Conservation (phyloP, 1,140 invertebrate species). For the Drosophila carrolli region DNA sequence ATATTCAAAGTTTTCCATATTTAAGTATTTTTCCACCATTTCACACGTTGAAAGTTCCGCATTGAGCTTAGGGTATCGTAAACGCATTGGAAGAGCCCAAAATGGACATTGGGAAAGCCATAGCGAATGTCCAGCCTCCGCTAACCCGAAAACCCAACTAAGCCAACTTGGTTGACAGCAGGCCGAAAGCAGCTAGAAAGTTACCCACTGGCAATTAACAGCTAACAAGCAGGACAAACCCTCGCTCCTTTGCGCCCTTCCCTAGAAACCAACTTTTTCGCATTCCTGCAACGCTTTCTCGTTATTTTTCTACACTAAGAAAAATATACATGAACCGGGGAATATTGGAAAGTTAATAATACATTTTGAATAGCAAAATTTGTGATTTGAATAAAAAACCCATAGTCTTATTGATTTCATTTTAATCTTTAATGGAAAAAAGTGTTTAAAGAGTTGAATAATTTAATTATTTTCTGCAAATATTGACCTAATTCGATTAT, state of each 20-base stretch:
- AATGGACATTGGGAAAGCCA: slow-evolving; percentile 14
- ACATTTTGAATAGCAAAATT: too few species aligned
- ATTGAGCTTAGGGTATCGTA: not conserved
- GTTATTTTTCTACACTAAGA: slow-evolving; percentile 2
- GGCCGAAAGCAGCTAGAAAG: slow-evolving; percentile 20
- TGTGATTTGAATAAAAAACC: too few species aligned
- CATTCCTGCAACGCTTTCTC: not conserved
- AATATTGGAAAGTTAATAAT: too few species aligned
- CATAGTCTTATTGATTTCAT: too few species aligned
- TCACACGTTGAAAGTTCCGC: too few species aligned
- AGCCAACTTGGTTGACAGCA: slow-evolving; percentile 22
- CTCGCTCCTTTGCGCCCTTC: not conserved
- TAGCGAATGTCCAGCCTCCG: not conserved
- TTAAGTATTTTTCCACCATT: too few species aligned
- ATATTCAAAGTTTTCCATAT: too few species aligned
- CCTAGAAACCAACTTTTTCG: slow-evolving; percentile 3
- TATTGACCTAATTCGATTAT: too few species aligned
- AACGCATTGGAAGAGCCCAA: not conserved
- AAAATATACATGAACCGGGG: not conserved
- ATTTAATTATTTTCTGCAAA: too few species aligned
- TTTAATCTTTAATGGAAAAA: too few species aligned
- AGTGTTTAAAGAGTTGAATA: too few species aligned
- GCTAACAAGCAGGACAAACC: slow-evolving; percentile 37
- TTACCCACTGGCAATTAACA: slow-evolving; percentile 43
- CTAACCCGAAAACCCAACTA: slow-evolving; percentile 1